These are phyloP conservation scores for Heterochromis multidens DNA, from an alignment of 2,113 vertebrate genomes.

Conservation along the genomic window DNA sequence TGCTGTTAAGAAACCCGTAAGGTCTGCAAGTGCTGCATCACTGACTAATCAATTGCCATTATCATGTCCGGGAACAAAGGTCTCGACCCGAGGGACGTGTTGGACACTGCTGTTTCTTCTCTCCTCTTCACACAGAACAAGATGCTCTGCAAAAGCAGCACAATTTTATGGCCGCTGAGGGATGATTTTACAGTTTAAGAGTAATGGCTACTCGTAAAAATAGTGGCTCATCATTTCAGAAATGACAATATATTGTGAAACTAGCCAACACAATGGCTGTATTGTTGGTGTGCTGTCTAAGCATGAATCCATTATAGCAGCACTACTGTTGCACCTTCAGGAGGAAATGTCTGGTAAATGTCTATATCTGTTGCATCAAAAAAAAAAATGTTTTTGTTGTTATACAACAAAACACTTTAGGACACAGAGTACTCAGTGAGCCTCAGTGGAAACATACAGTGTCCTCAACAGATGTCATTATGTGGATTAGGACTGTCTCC, in stretches of 20 bases:
- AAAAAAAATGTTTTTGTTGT: conserved; percentile 7
- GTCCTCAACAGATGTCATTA: conserved; percentile 58
- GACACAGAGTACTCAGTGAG: conserved; percentile 18
- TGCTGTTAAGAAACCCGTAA: conserved; percentile 46
- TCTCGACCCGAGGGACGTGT: conserved; percentile 36
- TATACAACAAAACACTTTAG: conserved; percentile 35
- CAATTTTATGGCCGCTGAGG: not conserved
- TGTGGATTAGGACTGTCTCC: conserved; percentile 55
- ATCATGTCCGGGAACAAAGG: conserved; percentile 44
- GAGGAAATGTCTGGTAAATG: conserved; percentile 1
- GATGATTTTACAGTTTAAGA: conserved; percentile 20
- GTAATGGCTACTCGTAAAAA: conserved; percentile 28
- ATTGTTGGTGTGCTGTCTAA: not conserved
- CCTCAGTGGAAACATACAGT: conserved; percentile 49
- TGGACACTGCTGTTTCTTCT: not conserved
- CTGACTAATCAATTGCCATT: conserved; percentile 64
- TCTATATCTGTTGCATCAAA: not conserved
- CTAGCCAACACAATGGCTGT: not conserved
- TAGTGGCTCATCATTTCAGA: not conserved
- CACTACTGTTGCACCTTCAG: not conserved
- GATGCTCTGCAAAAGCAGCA: not conserved
- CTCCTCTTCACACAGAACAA: not conserved
- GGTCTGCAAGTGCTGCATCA: conserved; percentile 52
- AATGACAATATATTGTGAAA: not conserved
- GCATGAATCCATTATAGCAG: conserved; percentile 7